Evolutionary conservation across 2,797 vertebrate genomes (phyloP), one percentile per base, ranked within the genome.

Genomic region (Sciurus vulgaris): DNA sequence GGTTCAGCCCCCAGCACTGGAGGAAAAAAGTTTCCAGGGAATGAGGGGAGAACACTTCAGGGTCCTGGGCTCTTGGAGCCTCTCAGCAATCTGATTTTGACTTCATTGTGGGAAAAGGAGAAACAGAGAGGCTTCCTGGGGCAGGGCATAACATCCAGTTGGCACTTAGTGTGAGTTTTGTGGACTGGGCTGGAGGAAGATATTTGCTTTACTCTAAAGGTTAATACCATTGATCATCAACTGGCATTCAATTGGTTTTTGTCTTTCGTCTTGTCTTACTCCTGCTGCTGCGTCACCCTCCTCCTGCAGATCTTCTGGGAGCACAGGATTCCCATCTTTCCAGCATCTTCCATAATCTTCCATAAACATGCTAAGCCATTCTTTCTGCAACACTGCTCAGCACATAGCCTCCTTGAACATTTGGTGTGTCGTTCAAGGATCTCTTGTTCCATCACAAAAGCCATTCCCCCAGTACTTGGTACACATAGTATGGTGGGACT

Each of bases 171-270:
- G 24, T 72, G 63, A 92, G 33, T 94, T 96, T 88, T 95, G 44
- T 93, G 89, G 61, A 38, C 89, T 90, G 61, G n/a, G 49, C 74
- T 93, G 72, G 78, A 85, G n/a, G 77, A 84, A 96, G 41, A 73
- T 77, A 70, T 94, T 96, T 70, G 67, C 41, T 56, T 86, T 95
- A 93, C 35, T 92, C 17, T 86, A 47, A 88, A 95, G 65, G 73
- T 83, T 41, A 82, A 91, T 13, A 54, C 7, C 15, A 24, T 49
- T 92, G 56, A 63, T 93, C 33, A 49, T 65, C 72, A 78, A 7
- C 35, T 95, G 84, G 24, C 30, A n/a, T 93, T 91, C 38, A 38
- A 28, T 79, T 87, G 77, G 44, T 61, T 83, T 91, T 93, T 94
- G 63, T 89, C 15, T 90, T 95, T 51, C 65, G 59, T 35, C 41